Evolutionary conservation across 37 sponge, comb jelly and placozoan species (phyloP), one percentile per base, ranked within the genome.

Genomic region (Cliona cf. orientalis): DNA sequence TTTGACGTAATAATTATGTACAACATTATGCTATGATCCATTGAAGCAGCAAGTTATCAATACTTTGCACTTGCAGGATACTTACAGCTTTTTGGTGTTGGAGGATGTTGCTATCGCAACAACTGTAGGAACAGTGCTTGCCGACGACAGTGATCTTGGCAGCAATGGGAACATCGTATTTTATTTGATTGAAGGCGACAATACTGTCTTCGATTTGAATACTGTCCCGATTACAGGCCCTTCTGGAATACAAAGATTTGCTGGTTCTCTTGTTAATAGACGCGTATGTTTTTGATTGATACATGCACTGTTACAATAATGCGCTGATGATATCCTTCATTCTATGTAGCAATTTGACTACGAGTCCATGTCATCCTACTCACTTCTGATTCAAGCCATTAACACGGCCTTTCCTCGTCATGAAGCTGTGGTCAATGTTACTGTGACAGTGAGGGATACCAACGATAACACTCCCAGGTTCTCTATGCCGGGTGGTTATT

Each of bases 381-480:
- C 45, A 0, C 79, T 86, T 25, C 1, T 1, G 12, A 42, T 86
- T 2, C 25, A 42, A 60, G 86, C 86, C 57, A 57, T 41, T 2
- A 65, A 86, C 78, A 55, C 5, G 1, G 65, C 19, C 21, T 12
- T 53, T 21, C 63, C 71, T 22, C 2, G 1, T 22, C 19, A 23
- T 6, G 35, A 41, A 29, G 46, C 33, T 55, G 21, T 42, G 2
- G 73, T 78, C 0, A 32, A 78, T 40, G 55, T 86, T 40, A 76
- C 56, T 34, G 29, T 86, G 55, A 78, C 45, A 33, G 37, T 84
- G 12, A 26, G 49, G 3, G 76, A 84, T 37, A 69, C 35, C 36
- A 84, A 84, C 55, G 86, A 86, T 33, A 62, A 78, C 35, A 23
- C 61, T 6, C 86, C 86, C 0, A 21, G 3, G 22, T 86, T 86